Base-by-base conservation (phyloP, 2,113 vertebrate genomes). In the Trogon melanurus region DNA sequence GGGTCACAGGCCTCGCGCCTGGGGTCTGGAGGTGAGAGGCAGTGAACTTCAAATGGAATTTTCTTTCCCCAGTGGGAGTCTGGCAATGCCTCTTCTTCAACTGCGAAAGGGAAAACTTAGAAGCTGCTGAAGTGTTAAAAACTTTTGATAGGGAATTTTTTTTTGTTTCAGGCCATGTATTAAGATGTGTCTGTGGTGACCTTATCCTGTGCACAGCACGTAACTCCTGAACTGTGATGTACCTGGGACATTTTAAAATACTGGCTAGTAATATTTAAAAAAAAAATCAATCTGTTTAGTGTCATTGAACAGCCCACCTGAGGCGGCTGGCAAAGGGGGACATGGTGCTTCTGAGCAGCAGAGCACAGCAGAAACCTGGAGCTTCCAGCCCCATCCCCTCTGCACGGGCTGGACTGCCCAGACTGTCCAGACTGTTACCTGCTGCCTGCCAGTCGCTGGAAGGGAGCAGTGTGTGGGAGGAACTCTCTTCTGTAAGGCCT, bases 321-420 rank as follows among this genome's bases (percentile, higher is more conserved):
- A 47, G 70, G 32, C 2, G 1, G 29, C 60, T 90, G 70, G 66
- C 75, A 41, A 32, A 38, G 48, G 75, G 18, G 14, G 7, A 23
- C 3, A 0, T 0, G 0, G 56, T 67, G 61, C 27, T 18, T 32
- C 57, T 34, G 36, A 79, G 16, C 47, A 85, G 65, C 7, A 0
- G 27, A 16, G 18, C 73, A 56, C 30, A 6, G 30, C 14, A 25
- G 13, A 58, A 73, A 61, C 32, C 29, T 2, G 0, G 27, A 34
- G 45, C 41, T 48, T 23, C 38, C 50, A 34, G 16, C 78, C 23
- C 38, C 2, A 2, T 44, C n/a, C 19, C 20, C 53, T 81, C 73
- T 27, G 51, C 74, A 26, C 1, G 0, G 53, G 75, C 56, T 7
- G 1, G 81, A 60, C 45, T 5, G 57, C 32, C 62, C 85, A 70